Percentiles rank a stretch among this genome's conserved stretches.
These are phyloP conservation scores for Junco hyemalis DNA, from an alignment of 2,113 vertebrate genomes.

Conservation along the genomic window DNA sequence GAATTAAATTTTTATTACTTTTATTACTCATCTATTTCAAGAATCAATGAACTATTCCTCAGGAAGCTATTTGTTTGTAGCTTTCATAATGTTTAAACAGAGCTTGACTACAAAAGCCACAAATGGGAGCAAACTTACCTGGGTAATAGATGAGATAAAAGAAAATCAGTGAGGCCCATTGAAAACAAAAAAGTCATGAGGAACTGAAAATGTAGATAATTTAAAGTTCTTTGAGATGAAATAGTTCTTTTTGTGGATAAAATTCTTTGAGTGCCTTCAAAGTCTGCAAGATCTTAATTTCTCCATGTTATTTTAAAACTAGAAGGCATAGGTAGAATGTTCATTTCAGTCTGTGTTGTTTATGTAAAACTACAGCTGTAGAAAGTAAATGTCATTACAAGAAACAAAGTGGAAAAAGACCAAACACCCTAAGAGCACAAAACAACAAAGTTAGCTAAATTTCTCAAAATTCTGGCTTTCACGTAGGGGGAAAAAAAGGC, in stretches of 20 bases:
- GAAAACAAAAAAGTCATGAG: not conserved
- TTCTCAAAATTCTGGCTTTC: not conserved
- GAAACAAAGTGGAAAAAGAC: not conserved
- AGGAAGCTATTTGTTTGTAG: not conserved
- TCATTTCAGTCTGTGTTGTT: not conserved
- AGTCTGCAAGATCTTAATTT: not conserved
- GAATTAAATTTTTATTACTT: not conserved
- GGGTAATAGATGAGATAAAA: not conserved
- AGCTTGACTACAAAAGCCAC: not conserved
- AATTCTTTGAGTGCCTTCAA: not conserved
- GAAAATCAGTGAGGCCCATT: not conserved
- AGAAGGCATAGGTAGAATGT: not conserved
- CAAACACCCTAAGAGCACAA: not conserved
- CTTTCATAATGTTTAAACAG: not conserved
- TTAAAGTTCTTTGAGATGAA: not conserved
- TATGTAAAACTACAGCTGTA: not conserved
- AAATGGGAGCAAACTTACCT: not conserved
- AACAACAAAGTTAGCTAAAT: not conserved
- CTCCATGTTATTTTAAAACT: not conserved
- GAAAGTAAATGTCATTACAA: not conserved
- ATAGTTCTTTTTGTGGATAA: not conserved
- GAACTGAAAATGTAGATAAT: not conserved
- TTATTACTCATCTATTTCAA: not conserved
- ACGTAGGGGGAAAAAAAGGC: accelerated
- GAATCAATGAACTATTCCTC: not conserved